These are phyloP conservation scores for Cacoxenus indagator DNA, from an alignment of 2,888 invertebrate genomes.

Conservation along the genomic window DNA sequence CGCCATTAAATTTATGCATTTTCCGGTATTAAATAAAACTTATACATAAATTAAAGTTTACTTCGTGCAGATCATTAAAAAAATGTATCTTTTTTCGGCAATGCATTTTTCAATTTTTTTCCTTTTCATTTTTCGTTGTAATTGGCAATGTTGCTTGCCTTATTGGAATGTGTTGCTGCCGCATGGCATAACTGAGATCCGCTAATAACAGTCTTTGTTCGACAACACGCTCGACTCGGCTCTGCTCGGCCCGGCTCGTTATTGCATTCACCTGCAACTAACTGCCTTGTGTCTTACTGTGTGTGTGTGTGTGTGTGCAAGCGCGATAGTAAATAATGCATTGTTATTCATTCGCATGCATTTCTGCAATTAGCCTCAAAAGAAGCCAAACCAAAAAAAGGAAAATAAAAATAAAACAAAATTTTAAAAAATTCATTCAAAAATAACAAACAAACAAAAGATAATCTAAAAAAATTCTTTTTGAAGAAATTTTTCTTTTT, in stretches of 20 bases:
- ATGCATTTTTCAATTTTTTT: neutral
- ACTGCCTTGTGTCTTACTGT: neutral
- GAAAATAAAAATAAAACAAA: constrained; percentile 5
- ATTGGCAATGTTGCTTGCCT: constrained; percentile 14
- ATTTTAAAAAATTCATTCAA: too few species aligned
- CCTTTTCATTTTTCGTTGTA: constrained; percentile 10
- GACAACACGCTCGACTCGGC: too few species aligned
- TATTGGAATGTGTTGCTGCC: constrained; percentile 17
- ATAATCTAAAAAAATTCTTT: neutral
- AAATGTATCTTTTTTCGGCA: constrained; percentile 11
- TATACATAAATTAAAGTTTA: constrained; percentile 64
- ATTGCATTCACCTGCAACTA: constrained; percentile 21
- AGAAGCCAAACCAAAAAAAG: constrained; percentile 1
- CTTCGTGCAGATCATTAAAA: constrained; percentile 63
- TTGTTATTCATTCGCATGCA: constrained; percentile 19
- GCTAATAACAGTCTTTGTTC: constrained; percentile 37
- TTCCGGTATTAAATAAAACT: constrained; percentile 62
- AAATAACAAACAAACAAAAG: constrained; percentile 14
- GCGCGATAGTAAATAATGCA: neutral
- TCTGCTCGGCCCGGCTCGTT: too few species aligned
- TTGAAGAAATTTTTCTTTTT: neutral
- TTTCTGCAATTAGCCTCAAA: constrained; percentile 25
- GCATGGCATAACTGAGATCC: constrained; percentile 40
- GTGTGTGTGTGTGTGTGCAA: neutral
- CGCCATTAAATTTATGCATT: constrained; percentile 43